Evolutionary conservation across 2,113 vertebrate genomes (phyloP), one percentile per base, ranked within the genome.

Genomic region (Lates calcarifer): DNA sequence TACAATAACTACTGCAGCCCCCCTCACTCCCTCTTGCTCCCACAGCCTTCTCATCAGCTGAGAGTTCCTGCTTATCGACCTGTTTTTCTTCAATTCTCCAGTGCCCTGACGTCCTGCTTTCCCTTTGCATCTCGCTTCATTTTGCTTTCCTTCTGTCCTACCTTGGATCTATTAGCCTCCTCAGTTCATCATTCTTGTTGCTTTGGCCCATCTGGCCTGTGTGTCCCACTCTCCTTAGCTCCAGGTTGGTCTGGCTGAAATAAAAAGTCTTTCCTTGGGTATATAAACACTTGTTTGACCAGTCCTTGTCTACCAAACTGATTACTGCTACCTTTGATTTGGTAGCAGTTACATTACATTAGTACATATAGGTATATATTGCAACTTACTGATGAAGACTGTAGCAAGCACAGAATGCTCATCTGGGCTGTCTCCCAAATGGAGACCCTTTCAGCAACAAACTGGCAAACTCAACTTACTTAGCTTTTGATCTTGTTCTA

Each of bases 11-110:
- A 55, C 66, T 10, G 56, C 78, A 56, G 58, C 67, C 66, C 55
- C 55, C 24, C 33, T 33, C 28, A 15, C 64, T 67, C 35, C 47
- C 20, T 35, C 24, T 2, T 39, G 65, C 57, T 61, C 53, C 4
- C 22, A 3, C 70, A 53, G 66, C 67, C 39, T 61, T 58, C 65
- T 75, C 78, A 78, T 75, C 71, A 75, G 75, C 55, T 41, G 26
- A 76, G 65, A 55, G 31, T 45, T 76, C 63, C 31, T 72, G 67
- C 60, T 72, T 74, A 88, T 90, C 56, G 80, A 90, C 86, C 85
- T 33, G 74, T 82, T 87, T 82, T 84, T 79, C 86, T 82, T 81
- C 79, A 87, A 88, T 84, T 76, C 82, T 84, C 85, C 65, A 57
- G 69, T 78, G 91, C 31, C 79, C 60, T 4, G 53, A 82, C 88